Percentiles rank a stretch among this genome's conserved stretches.
Conservation (phyloP, 2,888 invertebrate species). For the Stenolophus ochropezus region DNA sequence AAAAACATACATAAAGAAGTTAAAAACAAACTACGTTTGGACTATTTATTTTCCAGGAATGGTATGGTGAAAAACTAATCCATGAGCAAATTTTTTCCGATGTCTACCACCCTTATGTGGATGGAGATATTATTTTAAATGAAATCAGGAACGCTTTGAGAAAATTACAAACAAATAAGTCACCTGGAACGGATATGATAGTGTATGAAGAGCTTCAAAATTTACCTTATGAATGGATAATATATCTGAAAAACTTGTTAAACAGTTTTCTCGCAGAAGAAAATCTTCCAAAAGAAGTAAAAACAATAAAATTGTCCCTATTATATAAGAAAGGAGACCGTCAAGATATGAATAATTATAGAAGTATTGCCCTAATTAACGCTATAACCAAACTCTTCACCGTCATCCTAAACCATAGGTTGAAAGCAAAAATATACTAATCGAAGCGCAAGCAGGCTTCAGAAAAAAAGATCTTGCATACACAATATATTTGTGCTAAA, state of each 20-base stretch:
- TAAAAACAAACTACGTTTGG: not conserved
- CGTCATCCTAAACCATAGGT: not conserved
- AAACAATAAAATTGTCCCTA: not conserved
- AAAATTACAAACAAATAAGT: too few species aligned
- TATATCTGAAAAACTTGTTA: slow-evolving; percentile 7
- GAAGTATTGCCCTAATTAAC: slow-evolving; percentile 26
- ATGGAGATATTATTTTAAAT: not conserved
- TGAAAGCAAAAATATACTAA: not conserved
- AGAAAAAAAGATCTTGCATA: slow-evolving; percentile 23
- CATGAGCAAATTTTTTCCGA: not conserved
- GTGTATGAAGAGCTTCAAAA: not conserved
- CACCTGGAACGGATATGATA: too few species aligned
- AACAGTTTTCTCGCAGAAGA: slow-evolving; percentile 18
- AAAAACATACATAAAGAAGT: not conserved
- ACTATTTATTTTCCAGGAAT: not conserved
- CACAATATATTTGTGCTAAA: not conserved
- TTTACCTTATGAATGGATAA: not conserved
- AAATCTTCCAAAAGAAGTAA: not conserved
- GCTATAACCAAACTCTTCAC: slow-evolving; percentile 10
- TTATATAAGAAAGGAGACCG: slow-evolving; percentile 34
- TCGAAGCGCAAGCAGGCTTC: slow-evolving; percentile 3
- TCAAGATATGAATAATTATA: slow-evolving; percentile 25
- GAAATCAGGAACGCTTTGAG: not conserved
- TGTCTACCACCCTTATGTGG: not conserved
- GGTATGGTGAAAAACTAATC: not conserved